These are phyloP conservation scores for Oedothorax gibbosus DNA, from an alignment of 1,140 invertebrate species.

Conservation along the genomic window DNA sequence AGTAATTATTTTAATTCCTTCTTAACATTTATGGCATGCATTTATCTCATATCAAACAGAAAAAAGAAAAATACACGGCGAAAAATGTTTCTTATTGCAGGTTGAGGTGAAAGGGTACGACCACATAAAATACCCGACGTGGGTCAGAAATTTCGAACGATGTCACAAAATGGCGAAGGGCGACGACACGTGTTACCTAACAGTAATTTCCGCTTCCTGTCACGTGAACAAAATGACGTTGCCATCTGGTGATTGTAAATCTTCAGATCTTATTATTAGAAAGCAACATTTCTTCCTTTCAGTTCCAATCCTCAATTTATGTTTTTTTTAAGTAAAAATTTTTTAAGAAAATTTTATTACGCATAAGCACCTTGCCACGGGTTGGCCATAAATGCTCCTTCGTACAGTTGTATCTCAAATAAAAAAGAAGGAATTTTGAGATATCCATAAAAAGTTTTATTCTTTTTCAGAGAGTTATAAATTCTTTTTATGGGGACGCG, in stretches of 20 bases:
- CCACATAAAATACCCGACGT: no score
- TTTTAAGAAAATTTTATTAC: slow-evolving; percentile 36
- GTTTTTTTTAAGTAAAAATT: slow-evolving; percentile 3
- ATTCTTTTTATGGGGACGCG: slow-evolving; percentile 44
- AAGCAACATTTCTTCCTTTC: slow-evolving; percentile 16
- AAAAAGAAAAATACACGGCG: no score
- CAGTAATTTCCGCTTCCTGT: slow-evolving; percentile 53
- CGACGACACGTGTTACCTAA: slow-evolving; percentile 38
- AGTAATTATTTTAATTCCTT: no score
- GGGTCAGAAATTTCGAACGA: not conserved
- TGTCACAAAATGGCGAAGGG: slow-evolving; percentile 18
- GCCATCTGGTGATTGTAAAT: slow-evolving; percentile 40
- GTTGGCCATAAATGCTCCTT: not conserved
- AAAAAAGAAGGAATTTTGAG: slow-evolving; percentile 32
- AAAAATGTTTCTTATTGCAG: no score
- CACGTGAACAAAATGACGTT: slow-evolving; percentile 27
- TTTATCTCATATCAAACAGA: no score
- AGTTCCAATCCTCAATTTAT: not conserved
- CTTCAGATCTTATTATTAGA: not conserved
- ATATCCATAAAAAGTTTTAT: slow-evolving; percentile 57
- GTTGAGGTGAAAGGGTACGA: no score
- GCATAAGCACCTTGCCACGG: not conserved
- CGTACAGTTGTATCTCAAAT: not conserved
- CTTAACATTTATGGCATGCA: no score
- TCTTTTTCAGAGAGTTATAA: slow-evolving; percentile 52